Conservation (phyloP, 1,140 invertebrate species). For the Drosophila subpulchrella region DNA sequence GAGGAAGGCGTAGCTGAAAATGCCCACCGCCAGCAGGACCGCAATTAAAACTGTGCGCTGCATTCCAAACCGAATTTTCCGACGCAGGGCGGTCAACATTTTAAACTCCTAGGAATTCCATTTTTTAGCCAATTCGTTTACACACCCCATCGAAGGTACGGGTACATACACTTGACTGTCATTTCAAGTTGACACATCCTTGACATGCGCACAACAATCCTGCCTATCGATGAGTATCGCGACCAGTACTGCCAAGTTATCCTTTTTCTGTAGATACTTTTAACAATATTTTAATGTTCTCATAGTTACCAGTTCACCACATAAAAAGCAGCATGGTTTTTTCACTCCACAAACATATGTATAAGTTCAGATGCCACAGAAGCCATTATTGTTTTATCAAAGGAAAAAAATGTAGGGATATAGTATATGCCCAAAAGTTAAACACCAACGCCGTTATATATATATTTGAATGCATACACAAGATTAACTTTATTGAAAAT, state of each 20-base stretch:
- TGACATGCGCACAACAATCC: constrained; percentile 48
- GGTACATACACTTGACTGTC: constrained; percentile 56
- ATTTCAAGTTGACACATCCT: constrained; percentile 27
- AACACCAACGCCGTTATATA: too few relatives aligned
- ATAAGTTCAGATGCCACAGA: too few relatives aligned
- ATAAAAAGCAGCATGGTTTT: too few relatives aligned
- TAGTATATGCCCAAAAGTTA: too few relatives aligned
- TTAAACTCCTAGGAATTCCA: constrained; percentile 42
- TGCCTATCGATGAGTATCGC: constrained; percentile 41
- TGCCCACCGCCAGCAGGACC: constrained; percentile 69
- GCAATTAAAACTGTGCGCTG: constrained; percentile 74
- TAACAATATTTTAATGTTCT: too few relatives aligned
- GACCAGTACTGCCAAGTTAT: background rate
- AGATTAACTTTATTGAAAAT: too few relatives aligned
- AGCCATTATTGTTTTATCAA: too few relatives aligned
- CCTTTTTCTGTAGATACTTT: background rate
- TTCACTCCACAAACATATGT: too few relatives aligned
- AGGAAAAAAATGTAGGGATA: too few relatives aligned
- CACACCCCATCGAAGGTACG: constrained; percentile 30
- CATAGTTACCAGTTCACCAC: too few relatives aligned
- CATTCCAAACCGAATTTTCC: constrained; percentile 74
- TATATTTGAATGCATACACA: too few relatives aligned
- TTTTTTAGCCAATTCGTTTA: constrained; percentile 15
- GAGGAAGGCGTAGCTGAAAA: constrained; percentile 77
- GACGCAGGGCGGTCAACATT: constrained; percentile 72